Conservation (phyloP, 2,888 invertebrate species). For the Brachyptera risi region DNA sequence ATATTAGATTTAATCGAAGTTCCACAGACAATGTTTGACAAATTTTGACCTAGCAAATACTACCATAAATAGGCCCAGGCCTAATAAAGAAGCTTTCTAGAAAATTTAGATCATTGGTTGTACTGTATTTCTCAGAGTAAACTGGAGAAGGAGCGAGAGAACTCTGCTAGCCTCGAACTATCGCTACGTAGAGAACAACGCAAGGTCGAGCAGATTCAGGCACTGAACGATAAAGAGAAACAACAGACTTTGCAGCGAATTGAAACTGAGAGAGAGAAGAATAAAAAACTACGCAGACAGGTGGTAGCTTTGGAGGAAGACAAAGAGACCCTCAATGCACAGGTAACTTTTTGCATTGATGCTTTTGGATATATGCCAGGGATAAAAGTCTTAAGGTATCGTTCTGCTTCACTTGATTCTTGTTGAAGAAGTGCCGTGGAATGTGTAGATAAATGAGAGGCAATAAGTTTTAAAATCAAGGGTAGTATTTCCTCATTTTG, state of each 20-base stretch:
- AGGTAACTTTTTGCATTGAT: background rate
- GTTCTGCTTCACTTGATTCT: no score
- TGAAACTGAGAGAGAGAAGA: slow-evolving; percentile 51
- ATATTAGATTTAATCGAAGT: no score
- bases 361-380: no score
- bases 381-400: no score
- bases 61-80: no score
- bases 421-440: no score
- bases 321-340: slow-evolving; percentile 51
- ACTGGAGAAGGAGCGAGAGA: slow-evolving; percentile 37
- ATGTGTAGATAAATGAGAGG: no score
- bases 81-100: no score
- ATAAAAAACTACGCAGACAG: slow-evolving; percentile 53
- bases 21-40: no score
- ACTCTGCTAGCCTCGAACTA: slow-evolving; percentile 42
- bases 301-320: slow-evolving; percentile 49
- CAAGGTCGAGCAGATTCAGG: slow-evolving; percentile 47
- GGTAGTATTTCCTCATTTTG: no score
- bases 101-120: background rate
- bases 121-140: slow-evolving; percentile 32
- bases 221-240: slow-evolving; percentile 49
- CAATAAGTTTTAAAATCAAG: no score
- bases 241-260: slow-evolving; percentile 48
- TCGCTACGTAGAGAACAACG: slow-evolving; percentile 48
- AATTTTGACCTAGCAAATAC: no score